Conservation (phyloP, 2,797 vertebrate genomes). For the Numenius phaeopus region DNA sequence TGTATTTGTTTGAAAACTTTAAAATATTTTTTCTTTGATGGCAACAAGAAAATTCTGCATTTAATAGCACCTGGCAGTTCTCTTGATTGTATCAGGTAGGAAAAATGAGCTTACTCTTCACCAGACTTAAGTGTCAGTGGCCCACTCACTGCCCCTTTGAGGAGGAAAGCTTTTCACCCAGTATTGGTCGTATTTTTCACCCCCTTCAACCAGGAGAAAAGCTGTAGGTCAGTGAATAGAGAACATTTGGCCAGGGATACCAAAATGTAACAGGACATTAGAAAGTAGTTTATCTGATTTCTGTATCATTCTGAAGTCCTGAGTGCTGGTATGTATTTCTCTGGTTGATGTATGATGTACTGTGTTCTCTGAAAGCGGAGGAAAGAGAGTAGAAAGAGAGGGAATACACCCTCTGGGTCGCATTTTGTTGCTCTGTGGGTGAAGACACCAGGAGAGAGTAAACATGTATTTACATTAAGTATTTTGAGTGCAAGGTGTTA, state of each 20-base stretch:
- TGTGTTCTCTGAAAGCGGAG: not conserved
- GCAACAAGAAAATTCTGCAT: not conserved
- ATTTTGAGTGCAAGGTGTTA: not conserved
- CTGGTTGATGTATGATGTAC: not conserved
- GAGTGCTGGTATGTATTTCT: not conserved
- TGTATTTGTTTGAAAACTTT: not conserved
- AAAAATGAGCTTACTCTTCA: not conserved
- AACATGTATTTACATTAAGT: not conserved
- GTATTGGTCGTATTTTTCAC: not conserved
- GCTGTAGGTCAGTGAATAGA: not conserved
- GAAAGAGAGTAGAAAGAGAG: not conserved
- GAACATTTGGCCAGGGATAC: not conserved
- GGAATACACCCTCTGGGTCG: not conserved
- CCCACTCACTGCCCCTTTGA: not conserved
- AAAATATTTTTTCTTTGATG: not conserved
- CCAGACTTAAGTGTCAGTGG: rapidly evolving
- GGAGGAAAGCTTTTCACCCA: not conserved
- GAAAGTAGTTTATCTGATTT: not conserved
- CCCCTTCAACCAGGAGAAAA: not conserved
- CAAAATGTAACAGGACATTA: not conserved
- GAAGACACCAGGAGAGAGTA: not conserved
- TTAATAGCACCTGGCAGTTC: not conserved
- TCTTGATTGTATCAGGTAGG: not conserved
- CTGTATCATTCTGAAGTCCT: not conserved
- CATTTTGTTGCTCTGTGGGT: not conserved